Base-by-base conservation (phyloP, 2,888 invertebrate species). In the Amiota communis region DNA sequence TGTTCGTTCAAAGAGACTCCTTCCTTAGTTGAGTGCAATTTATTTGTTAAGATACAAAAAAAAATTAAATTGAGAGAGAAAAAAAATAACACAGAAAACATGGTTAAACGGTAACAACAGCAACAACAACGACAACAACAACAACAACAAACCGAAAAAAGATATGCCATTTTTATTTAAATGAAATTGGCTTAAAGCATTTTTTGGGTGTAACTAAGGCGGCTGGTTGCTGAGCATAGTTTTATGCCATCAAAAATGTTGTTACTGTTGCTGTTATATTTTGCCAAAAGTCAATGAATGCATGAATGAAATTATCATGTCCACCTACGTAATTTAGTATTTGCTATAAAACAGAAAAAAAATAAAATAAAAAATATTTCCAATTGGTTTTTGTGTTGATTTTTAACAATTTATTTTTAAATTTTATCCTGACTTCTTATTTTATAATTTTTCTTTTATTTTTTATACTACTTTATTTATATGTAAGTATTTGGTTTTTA, bases 251-350 rank as follows among this genome's bases (percentile, higher is more conserved):
- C 36, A 36, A 36, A 36, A 6, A 4, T 23, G 36, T 36, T 36
- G 8, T 6, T 36, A 1, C 6, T 36, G 36, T 36, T 36, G 36
- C 6, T 36, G 36, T 36, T 36, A 36, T 36, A 6, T 36, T 36
- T 36, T 6, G 75, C 79, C 77, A 73, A 75, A 77, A 68, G 23
- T 68, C 46, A 47, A 76, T 78, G 36, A 36, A 36, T 36, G 23
- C 1, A 23, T 23, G 36, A 36, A 36, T 36, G 72, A 83, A 86
- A 83, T 83, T 83, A 84, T 83, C 77, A 77, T 84, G 83, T 84
- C 86, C 83, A 86, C 83, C 83, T 81, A 86, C 83, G 79, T 85
- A 80, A 83, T 84, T 80, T 84, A 83, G 77, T 80, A 82, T 47
- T 17, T 48, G 49, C 8, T 15, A 47, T 47, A 48, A 8, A 12